Evolutionary conservation across 2,888 invertebrate genomes (phyloP).

Genomic region (Calameuta idolon): DNA sequence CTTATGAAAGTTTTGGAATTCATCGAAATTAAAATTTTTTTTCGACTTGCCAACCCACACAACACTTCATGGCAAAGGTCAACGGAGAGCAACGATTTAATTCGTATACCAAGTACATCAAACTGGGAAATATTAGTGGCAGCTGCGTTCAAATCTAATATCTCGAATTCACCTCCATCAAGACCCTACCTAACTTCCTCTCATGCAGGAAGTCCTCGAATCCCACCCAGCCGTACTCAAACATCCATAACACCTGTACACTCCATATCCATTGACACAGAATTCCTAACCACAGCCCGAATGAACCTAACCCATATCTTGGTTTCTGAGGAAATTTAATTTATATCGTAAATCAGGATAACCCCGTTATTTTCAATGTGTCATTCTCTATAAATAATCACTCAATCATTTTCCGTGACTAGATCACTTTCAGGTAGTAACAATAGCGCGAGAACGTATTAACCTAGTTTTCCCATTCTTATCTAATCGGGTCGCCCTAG

Average conservation of each 20-base stretch:
- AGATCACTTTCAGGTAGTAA: not conserved
- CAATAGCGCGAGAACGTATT: not conserved
- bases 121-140: no score
- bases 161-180: not conserved
- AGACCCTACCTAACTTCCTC: not conserved
- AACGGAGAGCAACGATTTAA: not conserved
- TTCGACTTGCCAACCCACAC: not conserved
- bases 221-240: not conserved
- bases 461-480: not conserved
- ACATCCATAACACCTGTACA: not conserved
- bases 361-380: not conserved
- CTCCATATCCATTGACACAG: not conserved
- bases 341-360: not conserved
- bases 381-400: not conserved
- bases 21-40: not conserved
- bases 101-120: not conserved
- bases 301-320: not conserved
- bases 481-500: not conserved
- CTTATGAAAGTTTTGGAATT: not conserved
- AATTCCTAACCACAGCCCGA: not conserved
- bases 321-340: not conserved
- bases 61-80: not conserved
- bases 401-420: not conserved
- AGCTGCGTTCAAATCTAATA: not conserved
- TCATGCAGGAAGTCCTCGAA: not conserved